Evolutionary conservation across 1,140 invertebrate genomes (phyloP), one percentile per base, ranked within the genome.

Genomic region (Atta cephalotes): DNA sequence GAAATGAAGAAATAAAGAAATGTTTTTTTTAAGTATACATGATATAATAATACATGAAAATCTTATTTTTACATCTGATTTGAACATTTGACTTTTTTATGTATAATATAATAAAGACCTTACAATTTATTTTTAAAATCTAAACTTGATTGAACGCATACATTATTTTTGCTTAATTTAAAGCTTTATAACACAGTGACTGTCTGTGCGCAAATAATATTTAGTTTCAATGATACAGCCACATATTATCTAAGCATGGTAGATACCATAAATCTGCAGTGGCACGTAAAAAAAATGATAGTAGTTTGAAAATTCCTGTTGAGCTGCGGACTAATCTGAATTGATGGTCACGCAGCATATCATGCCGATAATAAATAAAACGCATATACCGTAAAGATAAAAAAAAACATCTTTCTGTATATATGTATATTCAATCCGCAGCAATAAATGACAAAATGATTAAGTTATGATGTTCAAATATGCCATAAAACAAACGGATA

Each of bases 291-390:
- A 87, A 84, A 90, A 85, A 79, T 89, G 89, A 89, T 78, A 79
- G 85, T 77, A 79, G 79, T 89, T 72, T 68, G 88, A 84, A 90
- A 89, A 84, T 80, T 89, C 74, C 56, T 84, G 74, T 84, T 76
- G 85, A 87, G 74, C 79, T 70, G 65, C 62, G 53, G n/a, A 68
- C 65, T 90, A 90, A 90, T 90, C 89, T 74, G 79, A 87, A 90
- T 90, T 89, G 89, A 90, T 90, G 89, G 84, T 62, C 74, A 51
- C 28, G 78, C n/a, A 45, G 51, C 70, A 78, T 14, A 39, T n/a
- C 62, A 56, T 58, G 53, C 72, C 78, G 74, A 89, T 90, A 87
- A 90, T 90, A 89, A 89, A 90, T 90, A 89, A 45, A 90, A 89
- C 68, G 77, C 49, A 87, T 78, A 62, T 53, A 71, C 63, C 28